Percentiles rank a stretch among this genome's conserved stretches.
phyloP scores from a whole-genome alignment of 2,797 vertebrate genomes.

The Hipposideros larvatus region DNA sequence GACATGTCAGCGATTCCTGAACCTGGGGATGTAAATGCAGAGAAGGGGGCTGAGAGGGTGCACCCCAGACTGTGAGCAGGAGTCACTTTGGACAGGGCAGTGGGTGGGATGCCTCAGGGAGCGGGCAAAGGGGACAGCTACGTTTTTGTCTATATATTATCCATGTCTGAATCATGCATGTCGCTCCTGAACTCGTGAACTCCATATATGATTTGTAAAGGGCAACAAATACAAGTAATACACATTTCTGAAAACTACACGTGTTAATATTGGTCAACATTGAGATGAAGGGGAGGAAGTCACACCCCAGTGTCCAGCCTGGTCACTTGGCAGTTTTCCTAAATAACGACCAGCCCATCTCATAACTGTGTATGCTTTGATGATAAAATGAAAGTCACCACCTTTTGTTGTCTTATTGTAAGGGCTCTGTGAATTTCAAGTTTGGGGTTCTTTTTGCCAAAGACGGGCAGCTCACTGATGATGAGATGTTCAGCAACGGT shows the following conservation, averaged over 20 bases:
- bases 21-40: neutral
- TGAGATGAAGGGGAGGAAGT: neutral
- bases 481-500: slow-evolving; percentile 99
- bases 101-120: neutral
- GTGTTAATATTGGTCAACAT: neutral
- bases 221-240: neutral
- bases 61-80: neutral
- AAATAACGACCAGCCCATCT: neutral
- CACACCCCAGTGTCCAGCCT: neutral
- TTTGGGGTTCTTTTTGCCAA: slow-evolving; percentile 98
- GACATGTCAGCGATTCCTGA: neutral
- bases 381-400: neutral
- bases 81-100: neutral
- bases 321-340: neutral
- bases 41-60: neutral
- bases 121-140: neutral
- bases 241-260: neutral
- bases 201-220: neutral
- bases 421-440: slow-evolving; percentile 99
- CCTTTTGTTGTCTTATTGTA: slow-evolving; percentile 63
- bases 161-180: neutral
- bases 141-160: neutral
- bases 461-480: slow-evolving; percentile 98
- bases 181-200: neutral
- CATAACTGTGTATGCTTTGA: neutral